phyloP scores from a whole-genome alignment of 1,140 invertebrate genomes.

The Ectropis grisescens region DNA sequence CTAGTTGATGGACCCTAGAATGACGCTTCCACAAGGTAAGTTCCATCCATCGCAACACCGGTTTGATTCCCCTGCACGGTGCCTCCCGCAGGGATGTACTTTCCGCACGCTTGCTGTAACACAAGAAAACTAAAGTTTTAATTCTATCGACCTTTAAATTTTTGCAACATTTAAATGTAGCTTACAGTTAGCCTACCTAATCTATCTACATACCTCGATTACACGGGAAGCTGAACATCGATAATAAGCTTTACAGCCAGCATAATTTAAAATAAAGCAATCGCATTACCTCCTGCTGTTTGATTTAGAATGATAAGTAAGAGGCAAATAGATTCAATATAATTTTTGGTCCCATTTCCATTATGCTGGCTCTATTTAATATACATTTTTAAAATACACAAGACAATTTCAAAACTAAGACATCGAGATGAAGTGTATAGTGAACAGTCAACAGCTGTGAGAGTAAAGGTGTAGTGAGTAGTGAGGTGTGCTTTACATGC shows the following conservation, averaged over 20 bases:
- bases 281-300: too few species aligned
- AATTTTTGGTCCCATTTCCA: too few species aligned
- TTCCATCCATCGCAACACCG: constrained; percentile 83
- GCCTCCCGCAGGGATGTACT: constrained; percentile 85
- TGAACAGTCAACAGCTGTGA: constrained; percentile 7
- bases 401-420: not conserved
- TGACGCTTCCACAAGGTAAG: constrained; percentile 86
- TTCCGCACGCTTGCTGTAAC: constrained; percentile 81
- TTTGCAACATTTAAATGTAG: too few species aligned
- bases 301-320: too few species aligned
- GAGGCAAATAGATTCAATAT: too few species aligned
- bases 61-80: constrained; percentile 82
- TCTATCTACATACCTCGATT: constrained; percentile 6
- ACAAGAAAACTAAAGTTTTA: constrained; percentile 14
- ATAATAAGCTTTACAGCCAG: constrained; percentile 12
- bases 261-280: too few species aligned
- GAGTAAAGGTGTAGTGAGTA: constrained; percentile 5
- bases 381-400: constrained; percentile 2
- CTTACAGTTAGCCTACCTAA: not conserved
- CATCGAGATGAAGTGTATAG: too few species aligned
- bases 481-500: constrained; percentile 7
- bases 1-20: constrained; percentile 73
- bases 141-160: too few species aligned
- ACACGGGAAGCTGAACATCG: constrained; percentile 15
- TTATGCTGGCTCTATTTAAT: too few species aligned